Base-by-base conservation (phyloP, 2,797 vertebrate species). In the Dallia pectoralis region DNA sequence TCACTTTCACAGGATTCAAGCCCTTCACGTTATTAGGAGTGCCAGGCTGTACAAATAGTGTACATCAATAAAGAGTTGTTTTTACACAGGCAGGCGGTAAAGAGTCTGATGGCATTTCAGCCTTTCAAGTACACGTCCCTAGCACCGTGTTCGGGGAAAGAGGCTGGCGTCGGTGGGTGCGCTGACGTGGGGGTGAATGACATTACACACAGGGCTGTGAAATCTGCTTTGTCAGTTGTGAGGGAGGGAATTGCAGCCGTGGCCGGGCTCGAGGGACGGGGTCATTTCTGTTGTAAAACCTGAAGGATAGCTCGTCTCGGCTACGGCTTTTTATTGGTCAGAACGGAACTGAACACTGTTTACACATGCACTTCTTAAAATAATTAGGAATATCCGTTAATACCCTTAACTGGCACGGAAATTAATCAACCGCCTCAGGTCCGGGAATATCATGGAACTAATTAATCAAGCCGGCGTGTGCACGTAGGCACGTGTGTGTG, bases 301-400 rank as follows among this genome's bases (percentile, higher is more conserved):
- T 67, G 44, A 29, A 33, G 47, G 33, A 71, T 9, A 62, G 56
- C 14, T 7, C 22, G 64, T 51, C 72, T 73, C 65, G 27, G 56
- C 67, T 51, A 74, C 40, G 61, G 16, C 29, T 48, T 64, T 66
- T 75, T 71, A 73, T 36, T 29, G 29, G 61, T 63, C 3, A 8
- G 16, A 30, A 32, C 61, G 5, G 25, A 18, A 18, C 74, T 56
- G 27, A 32, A 27, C n/a, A 70, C 53, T 75, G 67, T 61, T 71
- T 71, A 29, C 69, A 53, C n/a, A 71, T 51, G 66, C 71, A 49
- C 69, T 82, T 83, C 69, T 71, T 25, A 66, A 74, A 83, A 79
- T 82, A 84, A 89, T 89, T 87, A 86, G 71, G 36, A n/a, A 81
- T 67, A 80, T 82, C 72, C 84, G 77, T 83, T 84, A 83, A 80